phyloP scores from a whole-genome alignment of 2,113 vertebrate species.

The Myotis lucifugus region DNA sequence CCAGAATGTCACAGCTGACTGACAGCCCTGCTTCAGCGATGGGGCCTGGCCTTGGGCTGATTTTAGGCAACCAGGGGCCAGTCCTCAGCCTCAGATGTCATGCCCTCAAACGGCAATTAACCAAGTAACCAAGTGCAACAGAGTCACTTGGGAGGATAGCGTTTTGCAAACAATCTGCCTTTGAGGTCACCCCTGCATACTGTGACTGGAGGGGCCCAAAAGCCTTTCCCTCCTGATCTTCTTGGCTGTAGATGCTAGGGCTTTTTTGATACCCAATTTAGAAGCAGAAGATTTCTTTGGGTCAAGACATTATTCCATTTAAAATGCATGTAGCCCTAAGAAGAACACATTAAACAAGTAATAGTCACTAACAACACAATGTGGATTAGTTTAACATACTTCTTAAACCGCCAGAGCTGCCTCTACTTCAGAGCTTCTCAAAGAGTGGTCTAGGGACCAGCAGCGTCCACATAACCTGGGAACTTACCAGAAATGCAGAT shows the following conservation, averaged over 20 bases:
- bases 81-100: neutral
- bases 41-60: conserved; percentile 67
- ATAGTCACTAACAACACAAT: neutral
- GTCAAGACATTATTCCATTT: conserved; percentile 44
- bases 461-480: neutral
- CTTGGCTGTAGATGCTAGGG: neutral
- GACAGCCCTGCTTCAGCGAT: conserved; percentile 57
- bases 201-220: neutral
- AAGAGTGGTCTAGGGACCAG: neutral
- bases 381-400: conserved; percentile 16
- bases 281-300: neutral
- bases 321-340: neutral
- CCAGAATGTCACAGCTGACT: conserved; percentile 46
- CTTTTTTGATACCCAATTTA: neutral
- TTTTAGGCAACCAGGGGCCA: conserved; percentile 45
- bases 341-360: neutral
- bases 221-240: neutral
- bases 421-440: neutral
- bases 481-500: neutral
- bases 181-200: neutral
- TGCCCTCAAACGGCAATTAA: conserved; percentile 50
- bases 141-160: conserved; percentile 32
- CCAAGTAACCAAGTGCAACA: conserved; percentile 33
- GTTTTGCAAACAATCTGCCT: neutral
- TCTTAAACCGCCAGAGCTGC: neutral